Base-by-base conservation (phyloP, 2,888 invertebrate genomes). In the Parascotia fuliginaria region DNA sequence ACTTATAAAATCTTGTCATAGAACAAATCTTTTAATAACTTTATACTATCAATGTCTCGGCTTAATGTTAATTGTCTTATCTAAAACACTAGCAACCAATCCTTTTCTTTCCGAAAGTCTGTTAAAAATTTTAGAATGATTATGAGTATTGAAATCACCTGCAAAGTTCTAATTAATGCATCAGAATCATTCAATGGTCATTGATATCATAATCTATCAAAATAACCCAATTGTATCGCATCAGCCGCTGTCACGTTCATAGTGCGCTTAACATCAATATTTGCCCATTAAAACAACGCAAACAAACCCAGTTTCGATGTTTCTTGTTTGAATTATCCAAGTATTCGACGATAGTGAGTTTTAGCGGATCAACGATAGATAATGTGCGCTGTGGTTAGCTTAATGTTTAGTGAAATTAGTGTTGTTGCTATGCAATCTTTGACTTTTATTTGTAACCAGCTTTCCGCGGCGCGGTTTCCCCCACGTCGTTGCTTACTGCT, bases 201-300 rank as follows among this genome's bases (percentile, higher is more conserved):
- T 13, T 22, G 19, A 32, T 43, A 40, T 54, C 49, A 65, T 46
- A 34, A 41, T 5, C 13, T 19, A 49, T 44, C 51, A 53, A 34
- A 27, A 36, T 51, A 53, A 46, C 53, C 53, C 32, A 62, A 59
- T 56, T 52, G 51, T 63, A 63, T 67, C 64, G 55, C 55, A 13
- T 40, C 53, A 57, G 54, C 53, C 54, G 53, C 52, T 68, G 74
- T 74, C 76, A 75, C 75, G 76, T 70, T 69, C 59, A 27, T 6
- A 63, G 47, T 63, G 64, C 60, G 57, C 65, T 61, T 47, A 66
- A 68, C 56, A 63, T 64, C 73, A 81, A 81, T 81, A 77, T 81
- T 79, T 78, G 75, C 62, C 80, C 79, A 81, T 81, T 81, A 79
- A 70, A 80, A 74, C 73, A 58, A 40, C 34, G 64, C 68, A 75